A percentile compares a stretch with the other conserved stretches of the same genome.
phyloP scores from a whole-genome alignment of 2,888 invertebrate genomes.

The Cryptosula pallasiana region DNA sequence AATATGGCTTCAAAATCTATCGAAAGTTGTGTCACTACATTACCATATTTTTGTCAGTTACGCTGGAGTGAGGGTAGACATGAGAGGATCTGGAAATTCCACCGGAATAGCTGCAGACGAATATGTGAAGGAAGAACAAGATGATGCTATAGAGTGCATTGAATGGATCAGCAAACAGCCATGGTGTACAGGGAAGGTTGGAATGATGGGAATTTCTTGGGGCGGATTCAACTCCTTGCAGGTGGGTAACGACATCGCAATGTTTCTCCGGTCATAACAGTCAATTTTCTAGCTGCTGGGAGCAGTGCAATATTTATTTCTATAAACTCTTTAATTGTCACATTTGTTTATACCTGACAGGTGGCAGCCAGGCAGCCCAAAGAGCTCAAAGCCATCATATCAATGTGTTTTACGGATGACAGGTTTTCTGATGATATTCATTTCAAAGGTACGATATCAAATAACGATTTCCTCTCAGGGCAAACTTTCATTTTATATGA shows the following conservation, averaged over 20 bases:
- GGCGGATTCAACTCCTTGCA: slow-evolving; percentile 33
- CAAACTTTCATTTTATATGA: too few relatives aligned
- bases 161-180: slow-evolving; percentile 29
- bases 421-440: slow-evolving; percentile 32
- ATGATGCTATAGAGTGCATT: slow-evolving; percentile 30
- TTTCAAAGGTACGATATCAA: slow-evolving; percentile 25
- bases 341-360: too few relatives aligned
- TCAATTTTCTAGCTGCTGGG: background rate
- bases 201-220: slow-evolving; percentile 33
- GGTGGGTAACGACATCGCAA: background rate
- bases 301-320: background rate
- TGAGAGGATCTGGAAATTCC: slow-evolving; percentile 31
- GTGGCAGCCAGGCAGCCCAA: slow-evolving; percentile 29
- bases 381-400: slow-evolving; percentile 31
- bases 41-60: too few relatives aligned
- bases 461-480: too few relatives aligned
- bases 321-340: too few relatives aligned
- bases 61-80: slow-evolving; percentile 29
- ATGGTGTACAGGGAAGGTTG: slow-evolving; percentile 31
- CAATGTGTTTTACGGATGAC: slow-evolving; percentile 30
- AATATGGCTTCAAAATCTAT: too few relatives aligned
- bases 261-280: background rate
- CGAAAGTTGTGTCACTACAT: too few relatives aligned
- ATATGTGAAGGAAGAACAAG: slow-evolving; percentile 30
- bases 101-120: slow-evolving; percentile 31